Evolutionary conservation across 2,888 invertebrate species (phyloP).

Genomic region (Agriopis leucophaearia): DNA sequence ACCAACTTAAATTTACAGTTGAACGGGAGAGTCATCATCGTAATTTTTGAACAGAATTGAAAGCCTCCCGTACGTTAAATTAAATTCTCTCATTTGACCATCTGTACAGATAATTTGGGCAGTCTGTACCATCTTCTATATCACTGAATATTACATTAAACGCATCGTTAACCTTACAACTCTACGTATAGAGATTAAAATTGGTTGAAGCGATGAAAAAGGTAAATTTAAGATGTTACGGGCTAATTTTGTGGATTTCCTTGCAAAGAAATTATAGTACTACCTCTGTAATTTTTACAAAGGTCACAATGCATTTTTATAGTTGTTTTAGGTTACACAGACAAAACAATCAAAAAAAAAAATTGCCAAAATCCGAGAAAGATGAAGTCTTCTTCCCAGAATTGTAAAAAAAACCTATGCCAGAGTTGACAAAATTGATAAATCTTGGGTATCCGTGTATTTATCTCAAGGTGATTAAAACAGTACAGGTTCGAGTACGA

Average conservation of each 20-base stretch:
- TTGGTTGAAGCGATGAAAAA: background rate
- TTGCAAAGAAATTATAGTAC: constrained; percentile 1
- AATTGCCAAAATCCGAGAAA: no score
- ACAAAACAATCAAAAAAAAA: no score
- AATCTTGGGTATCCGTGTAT: no score
- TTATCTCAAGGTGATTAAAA: no score
- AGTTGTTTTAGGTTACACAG: background rate
- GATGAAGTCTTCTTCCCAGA: no score
- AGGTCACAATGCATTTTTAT: background rate
- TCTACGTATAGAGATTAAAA: background rate
- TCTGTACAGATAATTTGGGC: background rate
- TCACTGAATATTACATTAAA: background rate
- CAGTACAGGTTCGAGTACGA: no score
- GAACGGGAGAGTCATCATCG: background rate
- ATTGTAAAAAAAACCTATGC: background rate
- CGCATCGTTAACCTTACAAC: background rate
- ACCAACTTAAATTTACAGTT: background rate
- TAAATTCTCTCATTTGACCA: background rate
- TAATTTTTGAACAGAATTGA: background rate
- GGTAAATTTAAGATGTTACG: constrained; percentile 6
- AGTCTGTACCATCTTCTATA: background rate
- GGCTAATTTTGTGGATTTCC: constrained; percentile 25
- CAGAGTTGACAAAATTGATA: no score
- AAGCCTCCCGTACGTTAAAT: background rate
- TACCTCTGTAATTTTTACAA: no score